phyloP scores from a whole-genome alignment of 1,140 invertebrate species.

The Nixonia krombeini region DNA sequence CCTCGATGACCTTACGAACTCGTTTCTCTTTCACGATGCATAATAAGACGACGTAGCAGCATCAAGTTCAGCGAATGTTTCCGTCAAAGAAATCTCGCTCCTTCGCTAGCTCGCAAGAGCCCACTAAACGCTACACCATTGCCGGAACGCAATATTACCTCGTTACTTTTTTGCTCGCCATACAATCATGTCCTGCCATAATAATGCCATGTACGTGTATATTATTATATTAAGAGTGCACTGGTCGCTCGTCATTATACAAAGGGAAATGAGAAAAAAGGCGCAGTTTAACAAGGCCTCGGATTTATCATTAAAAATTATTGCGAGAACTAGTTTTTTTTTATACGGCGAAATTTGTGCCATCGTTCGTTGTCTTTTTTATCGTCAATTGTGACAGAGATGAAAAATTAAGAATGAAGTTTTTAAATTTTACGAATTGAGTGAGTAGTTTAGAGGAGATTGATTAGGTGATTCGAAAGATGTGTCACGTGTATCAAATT shows the following conservation, averaged over 20 bases:
- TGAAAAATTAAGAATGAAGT: too few species aligned
- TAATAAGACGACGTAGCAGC: slow-evolving; percentile 46
- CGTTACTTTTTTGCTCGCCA: slow-evolving; percentile 60
- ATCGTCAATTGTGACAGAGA: too few species aligned
- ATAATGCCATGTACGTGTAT: slow-evolving; percentile 50
- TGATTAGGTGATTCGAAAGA: too few species aligned
- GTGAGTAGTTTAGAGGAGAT: too few species aligned
- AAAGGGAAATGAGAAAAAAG: slow-evolving; percentile 6
- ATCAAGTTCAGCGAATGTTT: slow-evolving; percentile 37
- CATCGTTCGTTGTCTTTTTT: not conserved
- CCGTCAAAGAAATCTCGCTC: slow-evolving; percentile 45
- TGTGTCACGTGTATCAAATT: too few species aligned
- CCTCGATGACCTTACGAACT: slow-evolving; percentile 46
- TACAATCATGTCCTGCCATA: slow-evolving; percentile 57
- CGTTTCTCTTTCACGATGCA: slow-evolving; percentile 50
- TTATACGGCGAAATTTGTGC: not conserved
- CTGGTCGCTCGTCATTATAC: slow-evolving; percentile 17
- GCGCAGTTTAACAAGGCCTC: slow-evolving; percentile 2
- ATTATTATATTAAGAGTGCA: slow-evolving; percentile 52
- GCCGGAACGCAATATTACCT: slow-evolving; percentile 54
- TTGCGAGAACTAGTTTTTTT: not conserved
- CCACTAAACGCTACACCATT: not conserved
- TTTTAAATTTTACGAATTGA: too few species aligned
- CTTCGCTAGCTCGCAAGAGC: slow-evolving; percentile 10
- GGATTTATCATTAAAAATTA: slow-evolving; percentile 2